Evolutionary conservation across 2,888 invertebrate species (phyloP).

Genomic region (Hemicrepidius hirtus): DNA sequence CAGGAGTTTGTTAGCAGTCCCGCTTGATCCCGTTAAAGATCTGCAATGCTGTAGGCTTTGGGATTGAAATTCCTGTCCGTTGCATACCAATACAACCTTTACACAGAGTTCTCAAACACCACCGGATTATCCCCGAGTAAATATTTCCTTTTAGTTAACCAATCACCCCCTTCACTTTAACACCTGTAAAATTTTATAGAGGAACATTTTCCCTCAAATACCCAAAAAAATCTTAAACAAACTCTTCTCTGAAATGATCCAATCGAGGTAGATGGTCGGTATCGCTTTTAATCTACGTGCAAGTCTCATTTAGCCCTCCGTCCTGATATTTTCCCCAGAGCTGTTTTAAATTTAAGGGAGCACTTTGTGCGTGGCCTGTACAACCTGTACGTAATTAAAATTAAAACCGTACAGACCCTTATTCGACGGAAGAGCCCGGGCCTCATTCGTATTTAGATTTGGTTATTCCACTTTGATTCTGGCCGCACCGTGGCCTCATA

Average conservation of each 20-base stretch:
- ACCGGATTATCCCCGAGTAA: no score
- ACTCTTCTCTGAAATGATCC: neutral
- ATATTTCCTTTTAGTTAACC: no score
- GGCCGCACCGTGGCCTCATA: conserved; percentile 7
- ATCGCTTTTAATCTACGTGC: conserved; percentile 45
- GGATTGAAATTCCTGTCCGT: conserved; percentile 44
- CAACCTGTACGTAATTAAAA: conserved; percentile 53
- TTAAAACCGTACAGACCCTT: conserved; percentile 44
- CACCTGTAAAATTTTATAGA: neutral
- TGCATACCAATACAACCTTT: conserved; percentile 32
- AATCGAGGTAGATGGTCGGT: conserved; percentile 4
- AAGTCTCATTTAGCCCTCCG: conserved; percentile 41
- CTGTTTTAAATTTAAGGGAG: conserved; percentile 50
- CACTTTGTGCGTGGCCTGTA: conserved; percentile 49
- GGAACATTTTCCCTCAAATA: neutral
- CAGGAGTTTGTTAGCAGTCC: conserved; percentile 47
- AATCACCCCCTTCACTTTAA: no score
- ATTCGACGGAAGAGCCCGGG: conserved; percentile 6
- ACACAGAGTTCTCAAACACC: neutral
- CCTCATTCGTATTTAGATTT: conserved; percentile 48
- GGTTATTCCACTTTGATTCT: conserved; percentile 44
- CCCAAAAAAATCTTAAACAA: neutral
- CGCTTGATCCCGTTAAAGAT: conserved; percentile 43
- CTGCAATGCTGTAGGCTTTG: conserved; percentile 50
- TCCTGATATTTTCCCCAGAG: conserved; percentile 46